phyloP scores from a whole-genome alignment of 2,113 vertebrate species.

The Solenodon paradoxus region DNA sequence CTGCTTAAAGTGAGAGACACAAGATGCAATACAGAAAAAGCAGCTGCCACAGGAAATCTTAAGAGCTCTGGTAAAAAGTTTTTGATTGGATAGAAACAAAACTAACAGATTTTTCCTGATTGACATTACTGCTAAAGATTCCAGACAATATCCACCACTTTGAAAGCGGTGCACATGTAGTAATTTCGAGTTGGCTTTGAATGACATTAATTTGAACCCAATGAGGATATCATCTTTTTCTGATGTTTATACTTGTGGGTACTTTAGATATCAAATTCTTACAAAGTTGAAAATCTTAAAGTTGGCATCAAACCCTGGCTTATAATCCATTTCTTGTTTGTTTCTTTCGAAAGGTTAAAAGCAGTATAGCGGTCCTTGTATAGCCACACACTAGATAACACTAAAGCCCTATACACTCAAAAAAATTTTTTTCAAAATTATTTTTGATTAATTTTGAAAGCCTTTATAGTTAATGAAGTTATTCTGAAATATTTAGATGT shows the following conservation, averaged over 20 bases:
- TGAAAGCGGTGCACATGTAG: not conserved
- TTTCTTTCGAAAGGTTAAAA: constrained; percentile 58
- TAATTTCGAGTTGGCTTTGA: constrained; percentile 4
- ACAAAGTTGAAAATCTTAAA: constrained; percentile 35
- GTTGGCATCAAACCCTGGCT: not conserved
- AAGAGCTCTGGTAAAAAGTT: not conserved
- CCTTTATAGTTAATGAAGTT: constrained; percentile 27
- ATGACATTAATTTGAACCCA: constrained; percentile 5
- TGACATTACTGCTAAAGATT: not conserved
- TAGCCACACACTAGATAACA: not conserved
- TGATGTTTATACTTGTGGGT: not conserved
- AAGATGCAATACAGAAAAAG: not conserved
- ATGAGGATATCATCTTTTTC: not conserved
- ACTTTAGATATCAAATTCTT: constrained; percentile 35
- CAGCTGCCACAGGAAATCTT: not conserved
- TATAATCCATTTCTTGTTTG: constrained; percentile 35
- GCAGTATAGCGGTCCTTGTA: not conserved
- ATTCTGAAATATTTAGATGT: constrained; percentile 32
- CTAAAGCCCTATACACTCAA: constrained; percentile 26
- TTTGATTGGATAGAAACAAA: not conserved
- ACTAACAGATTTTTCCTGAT: not conserved
- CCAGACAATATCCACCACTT: not conserved
- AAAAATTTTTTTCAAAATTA: not conserved
- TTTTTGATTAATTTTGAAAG: constrained; percentile 44
- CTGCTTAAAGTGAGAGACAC: not conserved